Evolutionary conservation across 1,140 invertebrate species (phyloP).

Genomic region (Halictus rubicundus): DNA sequence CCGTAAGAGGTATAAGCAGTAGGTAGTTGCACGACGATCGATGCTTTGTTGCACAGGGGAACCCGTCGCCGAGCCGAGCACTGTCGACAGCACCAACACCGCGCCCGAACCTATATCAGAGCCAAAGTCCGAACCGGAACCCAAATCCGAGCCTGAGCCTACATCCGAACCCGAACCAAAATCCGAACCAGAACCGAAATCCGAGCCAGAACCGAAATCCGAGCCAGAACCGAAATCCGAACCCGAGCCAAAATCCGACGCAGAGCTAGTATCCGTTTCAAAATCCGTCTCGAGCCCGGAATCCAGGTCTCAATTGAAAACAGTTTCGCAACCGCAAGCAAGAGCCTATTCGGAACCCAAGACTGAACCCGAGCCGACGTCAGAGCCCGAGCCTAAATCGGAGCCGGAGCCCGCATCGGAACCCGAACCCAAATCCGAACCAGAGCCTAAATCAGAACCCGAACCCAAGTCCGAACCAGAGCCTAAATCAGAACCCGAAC

Average conservation of each 20-base stretch:
- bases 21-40: constrained; percentile 77
- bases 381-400: constrained; percentile 73
- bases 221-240: constrained; percentile 74
- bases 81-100: constrained; percentile 72
- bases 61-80: constrained; percentile 67
- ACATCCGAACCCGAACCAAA: constrained; percentile 69
- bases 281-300: constrained; percentile 76
- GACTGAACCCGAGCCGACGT: constrained; percentile 68
- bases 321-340: constrained; percentile 77
- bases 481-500: constrained; percentile 72
- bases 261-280: constrained; percentile 73
- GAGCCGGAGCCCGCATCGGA: constrained; percentile 71
- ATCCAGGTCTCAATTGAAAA: constrained; percentile 76
- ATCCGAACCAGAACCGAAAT: constrained; percentile 78
- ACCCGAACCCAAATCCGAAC: constrained; percentile 75
- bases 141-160: constrained; percentile 68
- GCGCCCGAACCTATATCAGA: constrained; percentile 74
- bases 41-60: constrained; percentile 81
- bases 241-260: constrained; percentile 74
- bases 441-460: constrained; percentile 67
- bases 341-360: constrained; percentile 71
- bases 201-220: constrained; percentile 69
- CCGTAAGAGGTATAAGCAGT: constrained; percentile 51
- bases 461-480: constrained; percentile 74
- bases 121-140: constrained; percentile 67